Evolutionary conservation across 2,888 invertebrate species (phyloP).

Genomic region (Napeogenes inachia): DNA sequence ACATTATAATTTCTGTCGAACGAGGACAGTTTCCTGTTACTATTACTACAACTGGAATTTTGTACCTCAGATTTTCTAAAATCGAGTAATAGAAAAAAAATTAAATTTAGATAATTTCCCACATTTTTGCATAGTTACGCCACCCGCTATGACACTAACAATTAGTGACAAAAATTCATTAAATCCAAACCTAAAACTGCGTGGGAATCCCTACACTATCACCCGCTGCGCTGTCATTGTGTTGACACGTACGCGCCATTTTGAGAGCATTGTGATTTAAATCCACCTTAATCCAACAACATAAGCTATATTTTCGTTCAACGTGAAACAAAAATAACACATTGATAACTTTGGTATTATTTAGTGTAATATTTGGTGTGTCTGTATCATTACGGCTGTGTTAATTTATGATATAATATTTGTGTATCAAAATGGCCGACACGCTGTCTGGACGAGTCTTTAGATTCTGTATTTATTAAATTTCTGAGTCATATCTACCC

Average conservation of each 20-base stretch:
- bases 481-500: too few species aligned
- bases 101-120: slow-evolving; percentile 6
- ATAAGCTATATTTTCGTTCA: slow-evolving; percentile 8
- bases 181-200: slow-evolving; percentile 21
- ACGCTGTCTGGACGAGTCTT: slow-evolving; percentile 10
- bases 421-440: slow-evolving; percentile 13
- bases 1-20: too few species aligned
- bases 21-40: too few species aligned
- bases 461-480: too few species aligned
- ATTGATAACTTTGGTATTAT: slow-evolving; percentile 6
- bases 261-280: not conserved
- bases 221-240: slow-evolving; percentile 34
- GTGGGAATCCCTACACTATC: slow-evolving; percentile 30
- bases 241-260: slow-evolving; percentile 24
- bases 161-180: slow-evolving; percentile 29
- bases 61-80: too few species aligned
- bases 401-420: slow-evolving; percentile 8
- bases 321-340: too few species aligned
- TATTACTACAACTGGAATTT: too few species aligned
- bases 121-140: slow-evolving; percentile 22
- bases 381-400: not conserved
- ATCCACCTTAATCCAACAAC: not conserved
- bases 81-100: too few species aligned
- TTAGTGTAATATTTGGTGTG: slow-evolving; percentile 11
- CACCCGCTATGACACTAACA: slow-evolving; percentile 27